Evolutionary conservation across 2,888 invertebrate genomes (phyloP), one percentile per base, ranked within the genome.

Genomic region (Bibio marci): DNA sequence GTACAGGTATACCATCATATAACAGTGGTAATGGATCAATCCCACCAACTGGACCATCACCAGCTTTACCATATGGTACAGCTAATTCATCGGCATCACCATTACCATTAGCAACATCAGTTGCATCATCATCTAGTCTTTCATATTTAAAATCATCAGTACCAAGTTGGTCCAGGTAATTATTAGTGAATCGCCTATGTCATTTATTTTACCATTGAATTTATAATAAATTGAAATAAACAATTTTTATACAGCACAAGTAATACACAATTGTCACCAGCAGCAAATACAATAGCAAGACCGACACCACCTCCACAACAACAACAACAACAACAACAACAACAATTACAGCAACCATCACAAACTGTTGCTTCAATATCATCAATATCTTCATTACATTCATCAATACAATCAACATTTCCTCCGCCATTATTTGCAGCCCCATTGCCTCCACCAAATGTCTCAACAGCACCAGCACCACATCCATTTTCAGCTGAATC

Each of bases 401-500:
- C 74, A 52, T 58, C 64, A 45, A 58, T 56, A 54, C 63, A 65
- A 53, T 42, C 51, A 31, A 50, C 52, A 53, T 75, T 68, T 52
- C 78, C 70, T 50, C 74, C 71, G 47, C 76, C 71, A 45, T 67
- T 80, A 51, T 76, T 81, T 55, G 71, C 79, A 13, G 69, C 80
- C 35, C 74, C 78, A 28, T 59, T 76, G 25, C 67, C 71, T 43
- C 62, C 64, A 14, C 57, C 61, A 19, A 62, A 61, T 26, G 53
- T 66, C 47, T 54, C 59, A 58, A 22, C 65, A 66, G 36, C 62
- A 67, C 27, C 58, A 64, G 79, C 81, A 54, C 80, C 83, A 8
- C 83, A 80, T 62, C 85, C 86, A 2, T 86, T 86, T 63, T 83
- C 86, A 11, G 85, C 86, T 7, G 86, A 87, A 59, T 85, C 83